A percentile compares a stretch with the other conserved stretches of the same genome.
phyloP scores from a whole-genome alignment of 2,888 invertebrate species.

The Capitulum mitella region DNA sequence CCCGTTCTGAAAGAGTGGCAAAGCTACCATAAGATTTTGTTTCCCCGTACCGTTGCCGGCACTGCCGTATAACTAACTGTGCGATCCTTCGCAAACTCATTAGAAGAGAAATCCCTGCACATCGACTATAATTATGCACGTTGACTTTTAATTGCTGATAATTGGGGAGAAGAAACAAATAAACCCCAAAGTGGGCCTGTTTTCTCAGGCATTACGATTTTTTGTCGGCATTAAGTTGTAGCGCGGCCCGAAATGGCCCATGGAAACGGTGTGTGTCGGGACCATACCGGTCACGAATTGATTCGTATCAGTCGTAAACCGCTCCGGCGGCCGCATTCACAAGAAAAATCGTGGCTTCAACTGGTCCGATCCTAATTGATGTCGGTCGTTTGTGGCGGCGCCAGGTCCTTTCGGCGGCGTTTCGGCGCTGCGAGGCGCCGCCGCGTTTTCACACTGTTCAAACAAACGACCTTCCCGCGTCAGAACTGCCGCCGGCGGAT shows the following conservation, averaged over 20 bases:
- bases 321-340: neutral
- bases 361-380: neutral
- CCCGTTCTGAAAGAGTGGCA: no score
- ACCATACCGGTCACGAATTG: neutral
- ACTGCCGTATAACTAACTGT: neutral
- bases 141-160: neutral
- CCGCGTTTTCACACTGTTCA: neutral
- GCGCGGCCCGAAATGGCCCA: neutral
- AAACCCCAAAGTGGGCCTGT: neutral
- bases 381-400: neutral
- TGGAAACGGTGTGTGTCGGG: neutral
- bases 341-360: neutral
- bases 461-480: no score
- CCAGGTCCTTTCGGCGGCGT: neutral
- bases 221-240: neutral
- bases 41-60: no score
- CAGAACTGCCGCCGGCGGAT: no score
- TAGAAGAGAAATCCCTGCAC: neutral
- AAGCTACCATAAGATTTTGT: no score
- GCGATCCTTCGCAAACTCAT: neutral
- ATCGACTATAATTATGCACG: neutral
- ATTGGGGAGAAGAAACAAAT: neutral
- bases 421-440: neutral
- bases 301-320: neutral
- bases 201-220: neutral